Percentiles rank a stretch among this genome's conserved stretches.
Conservation (phyloP, 2,113 vertebrate species). For the Riparia riparia region DNA sequence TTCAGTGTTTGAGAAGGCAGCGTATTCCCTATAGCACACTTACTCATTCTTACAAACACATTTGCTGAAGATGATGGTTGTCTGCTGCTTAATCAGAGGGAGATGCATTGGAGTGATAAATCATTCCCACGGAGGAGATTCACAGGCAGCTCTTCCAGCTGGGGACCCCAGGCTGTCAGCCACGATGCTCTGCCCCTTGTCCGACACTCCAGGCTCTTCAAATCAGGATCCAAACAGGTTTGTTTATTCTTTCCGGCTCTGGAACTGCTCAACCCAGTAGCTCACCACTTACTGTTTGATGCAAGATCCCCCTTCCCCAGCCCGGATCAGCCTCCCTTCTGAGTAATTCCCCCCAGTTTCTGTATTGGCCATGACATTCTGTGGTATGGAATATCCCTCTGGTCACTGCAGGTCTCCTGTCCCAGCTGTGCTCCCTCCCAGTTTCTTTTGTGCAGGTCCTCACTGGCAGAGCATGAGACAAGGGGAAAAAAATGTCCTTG, state of each 20-base stretch:
- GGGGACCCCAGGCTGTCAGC: not conserved
- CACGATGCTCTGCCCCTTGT: not conserved
- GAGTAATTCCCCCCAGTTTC: not conserved
- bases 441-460: not conserved
- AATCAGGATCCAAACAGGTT: not conserved
- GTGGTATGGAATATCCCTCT: not conserved
- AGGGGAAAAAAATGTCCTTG: not conserved
- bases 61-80: not conserved
- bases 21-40: not conserved
- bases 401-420: fast-evolving
- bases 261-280: not conserved
- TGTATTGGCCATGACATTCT: not conserved
- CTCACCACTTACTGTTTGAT: not conserved
- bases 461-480: fast-evolving
- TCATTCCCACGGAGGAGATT: not conserved
- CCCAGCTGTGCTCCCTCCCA: not conserved
- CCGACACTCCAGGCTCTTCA: not conserved
- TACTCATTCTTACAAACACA: not conserved
- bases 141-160: not conserved
- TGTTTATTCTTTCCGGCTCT: not conserved
- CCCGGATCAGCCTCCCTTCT: not conserved
- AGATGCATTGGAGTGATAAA: not conserved
- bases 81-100: not conserved
- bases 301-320: not conserved
- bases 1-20: not conserved